Conservation (phyloP, 2,888 invertebrate genomes). For the Prionchulus punctatus region DNA sequence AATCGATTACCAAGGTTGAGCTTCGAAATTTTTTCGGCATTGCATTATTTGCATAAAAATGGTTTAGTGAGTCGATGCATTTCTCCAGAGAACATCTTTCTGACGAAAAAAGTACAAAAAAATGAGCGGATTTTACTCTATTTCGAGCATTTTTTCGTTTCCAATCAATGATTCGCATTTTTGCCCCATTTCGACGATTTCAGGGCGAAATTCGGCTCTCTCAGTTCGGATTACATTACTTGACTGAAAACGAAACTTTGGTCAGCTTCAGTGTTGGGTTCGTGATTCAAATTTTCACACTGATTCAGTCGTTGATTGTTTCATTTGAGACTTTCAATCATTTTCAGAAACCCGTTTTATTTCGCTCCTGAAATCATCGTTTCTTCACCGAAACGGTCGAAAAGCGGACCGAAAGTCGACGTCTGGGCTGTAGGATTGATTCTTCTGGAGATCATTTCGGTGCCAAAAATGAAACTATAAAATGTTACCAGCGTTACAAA, state of each 20-base stretch:
- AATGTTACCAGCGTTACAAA: too few species aligned
- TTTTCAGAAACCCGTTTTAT: slow-evolving; percentile 9
- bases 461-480: too few species aligned
- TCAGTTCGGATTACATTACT: slow-evolving; percentile 79
- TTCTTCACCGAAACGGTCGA: too few species aligned
- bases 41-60: slow-evolving; percentile 53
- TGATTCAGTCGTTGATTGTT: slow-evolving; percentile 8
- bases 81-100: slow-evolving; percentile 61
- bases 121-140: not conserved
- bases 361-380: slow-evolving; percentile 11
- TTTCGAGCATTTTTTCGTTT: slow-evolving; percentile 2
- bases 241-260: slow-evolving; percentile 68
- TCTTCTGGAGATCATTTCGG: slow-evolving; percentile 56
- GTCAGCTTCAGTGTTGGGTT: slow-evolving; percentile 63
- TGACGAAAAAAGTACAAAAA: slow-evolving; percentile 47
- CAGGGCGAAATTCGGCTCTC: slow-evolving; percentile 56
- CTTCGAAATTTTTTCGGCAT: slow-evolving; percentile 53
- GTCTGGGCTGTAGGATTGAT: slow-evolving; percentile 88
- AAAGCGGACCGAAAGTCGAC: slow-evolving; percentile 56
- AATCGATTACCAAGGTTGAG: slow-evolving; percentile 45
- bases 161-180: not conserved
- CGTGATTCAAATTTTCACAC: slow-evolving; percentile 13
- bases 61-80: slow-evolving; percentile 63
- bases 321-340: not conserved
- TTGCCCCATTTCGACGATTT: not conserved